Evolutionary conservation across 1,140 invertebrate species (phyloP), one percentile per base, ranked within the genome.

Genomic region (Carposina sasakii): DNA sequence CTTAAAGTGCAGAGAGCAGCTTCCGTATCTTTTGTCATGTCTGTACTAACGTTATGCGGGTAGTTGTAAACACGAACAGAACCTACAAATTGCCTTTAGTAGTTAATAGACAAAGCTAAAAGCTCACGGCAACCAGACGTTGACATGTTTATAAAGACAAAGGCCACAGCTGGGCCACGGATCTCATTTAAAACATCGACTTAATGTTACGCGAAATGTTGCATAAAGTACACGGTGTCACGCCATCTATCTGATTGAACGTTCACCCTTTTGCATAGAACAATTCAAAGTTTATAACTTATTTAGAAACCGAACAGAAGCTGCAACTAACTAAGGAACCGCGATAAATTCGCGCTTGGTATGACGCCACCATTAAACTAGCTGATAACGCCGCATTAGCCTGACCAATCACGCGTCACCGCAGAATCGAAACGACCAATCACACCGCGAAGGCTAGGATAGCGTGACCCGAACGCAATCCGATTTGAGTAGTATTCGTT

Each of bases 401-500:
- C 49, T 52, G 60, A 58, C 74, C 77, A 77, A 82, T 79, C 74
- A 65, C 62, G 54, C 65, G 72, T 76, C 69, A 73, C 59, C 46
- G 46, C 45, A 30, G 58, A 66, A 77, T 79, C 74, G 69, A 67
- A 71, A 70, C 66, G 67, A 65, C 79, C 79, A 81, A 83, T 83
- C 79, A 57, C 48, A 63, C 59, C 60, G 65, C 66, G 52, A 57
- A 63, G 64, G 68, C 79, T 79, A 81, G 79, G 76, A 81, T 83
- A 81, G 79, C 79, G 79, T 83, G 79, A 83, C 79, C 79, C 74
- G 72, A 77, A 78, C 71, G 79, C 78, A 76, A 78, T 81, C 76
- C 76, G 76, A 81, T 81, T 62, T 64, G 61, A 77, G 60, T 68
- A 45, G 75, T 71, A 79, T 78, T 82, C 76, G 78, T 82, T 82